Base-by-base conservation (phyloP, 2,888 invertebrate species). In the Formica aserva region DNA sequence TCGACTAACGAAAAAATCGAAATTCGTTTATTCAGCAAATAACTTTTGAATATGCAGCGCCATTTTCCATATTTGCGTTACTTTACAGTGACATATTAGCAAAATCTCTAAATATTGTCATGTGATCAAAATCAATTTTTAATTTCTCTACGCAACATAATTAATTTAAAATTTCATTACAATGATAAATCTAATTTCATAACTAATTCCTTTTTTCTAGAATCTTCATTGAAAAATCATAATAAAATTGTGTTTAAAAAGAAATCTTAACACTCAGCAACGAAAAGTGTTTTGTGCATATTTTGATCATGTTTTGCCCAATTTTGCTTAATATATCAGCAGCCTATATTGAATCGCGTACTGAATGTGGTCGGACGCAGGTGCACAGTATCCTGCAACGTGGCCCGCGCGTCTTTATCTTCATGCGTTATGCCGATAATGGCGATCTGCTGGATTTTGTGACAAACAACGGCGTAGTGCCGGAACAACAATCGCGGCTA, bases 341-440 rank as follows among this genome's bases (percentile, higher is more conserved):
- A 57, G 35, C 11, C 26, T 11, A 60, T 60, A 63, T 63, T 18
- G 29, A n/a, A 63, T 48, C 65, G n/a, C n/a, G n/a, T n/a, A 35
- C 26, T 35, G 22, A 11, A 45, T 45, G 15, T 45, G 45, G 45
- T 74, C 66, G 26, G 48, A n/a, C 98, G 86, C 97, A 97, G 96
- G 97, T 98, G 38, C 98, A 98, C 94, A 98, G 98, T 93, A 98
- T 98, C 88, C 95, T 98, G 82, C 97, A 98, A 93, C 96, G 98
- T 85, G 98, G 98, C 3, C 97, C 97, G 13, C 96, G 97, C 92
- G 97, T 98, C 69, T 98, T 98, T 94, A 98, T 98, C 91, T 98
- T 98, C 93, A 98, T 98, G 98, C 97, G 98, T 89, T 95, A 95
- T 88, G 98, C 98, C 22, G 98, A 98, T 91, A 98, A 98, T 92